phyloP scores from a whole-genome alignment of 2,113 vertebrate genomes.

The zebrafish (Danio rerio) region GRCz12tu NC_133189.1:44358001-44358500 shows the following conservation, averaged over 20 bases:
- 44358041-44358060: constrained; percentile 23
- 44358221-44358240: constrained; percentile 72
- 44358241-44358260: constrained; percentile 72
- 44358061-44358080: background rate
- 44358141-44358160: constrained; percentile 78
- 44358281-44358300: constrained; percentile 54
- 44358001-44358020: background rate
- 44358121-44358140: constrained; percentile 72
- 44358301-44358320: constrained; percentile 56
- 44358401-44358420: constrained; percentile 63
- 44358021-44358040: constrained; percentile 41
- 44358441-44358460: constrained; percentile 72
- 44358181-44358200: constrained; percentile 80
- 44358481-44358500: constrained; percentile 39
- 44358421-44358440: constrained; percentile 66
- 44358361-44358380: constrained; percentile 53
- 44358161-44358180: constrained; percentile 77
- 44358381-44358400: constrained; percentile 66
- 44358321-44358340: constrained; percentile 67
- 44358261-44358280: constrained; percentile 70
- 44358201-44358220: constrained; percentile 77
- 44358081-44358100: background rate
- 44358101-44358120: constrained; percentile 65
- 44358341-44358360: constrained; percentile 56
- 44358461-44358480: constrained; percentile 45